Evolutionary conservation across 2,113 vertebrate species (phyloP).

Genomic region (Saimiri boliviensis): DNA sequence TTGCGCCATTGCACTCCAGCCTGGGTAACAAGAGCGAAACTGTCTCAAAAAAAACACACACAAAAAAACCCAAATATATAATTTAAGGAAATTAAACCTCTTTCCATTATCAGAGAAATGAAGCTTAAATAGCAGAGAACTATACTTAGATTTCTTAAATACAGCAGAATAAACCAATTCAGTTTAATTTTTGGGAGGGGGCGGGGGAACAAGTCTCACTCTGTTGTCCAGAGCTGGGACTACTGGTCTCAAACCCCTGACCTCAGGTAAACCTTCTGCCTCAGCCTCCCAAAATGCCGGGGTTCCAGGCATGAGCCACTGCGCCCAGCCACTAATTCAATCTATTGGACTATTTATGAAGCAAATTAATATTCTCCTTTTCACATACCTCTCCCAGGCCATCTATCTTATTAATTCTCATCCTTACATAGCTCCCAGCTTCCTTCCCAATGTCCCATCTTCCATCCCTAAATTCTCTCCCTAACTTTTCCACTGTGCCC

Average conservation of each 20-base stretch:
- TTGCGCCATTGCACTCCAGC: too few species aligned
- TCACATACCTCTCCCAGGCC: neutral
- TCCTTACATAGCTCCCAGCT: neutral
- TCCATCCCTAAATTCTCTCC: neutral
- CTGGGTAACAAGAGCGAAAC: too few species aligned
- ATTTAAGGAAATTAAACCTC: slow-evolving; percentile 53
- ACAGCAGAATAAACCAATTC: slow-evolving; percentile 26
- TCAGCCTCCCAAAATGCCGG: too few species aligned
- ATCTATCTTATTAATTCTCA: neutral
- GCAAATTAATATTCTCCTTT: slow-evolving; percentile 48
- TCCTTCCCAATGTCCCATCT: neutral
- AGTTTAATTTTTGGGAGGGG: neutral
- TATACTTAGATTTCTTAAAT: slow-evolving; percentile 47
- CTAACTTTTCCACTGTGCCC: neutral
- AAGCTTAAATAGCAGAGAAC: slow-evolving; percentile 12
- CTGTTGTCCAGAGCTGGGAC: too few species aligned
- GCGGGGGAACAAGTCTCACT: too few species aligned
- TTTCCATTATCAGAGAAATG: slow-evolving; percentile 43
- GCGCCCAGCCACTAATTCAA: neutral
- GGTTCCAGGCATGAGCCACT: too few species aligned
- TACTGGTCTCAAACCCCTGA: too few species aligned
- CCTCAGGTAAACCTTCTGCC: too few species aligned
- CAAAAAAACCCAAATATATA: neutral
- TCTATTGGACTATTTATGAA: slow-evolving; percentile 36
- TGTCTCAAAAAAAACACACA: too few species aligned